A percentile compares a stretch with the other conserved stretches of the same genome.
These are phyloP conservation scores for Chelidonichthys spinosus DNA, from an alignment of 2,797 vertebrate genomes.

Conservation along the genomic window DNA sequence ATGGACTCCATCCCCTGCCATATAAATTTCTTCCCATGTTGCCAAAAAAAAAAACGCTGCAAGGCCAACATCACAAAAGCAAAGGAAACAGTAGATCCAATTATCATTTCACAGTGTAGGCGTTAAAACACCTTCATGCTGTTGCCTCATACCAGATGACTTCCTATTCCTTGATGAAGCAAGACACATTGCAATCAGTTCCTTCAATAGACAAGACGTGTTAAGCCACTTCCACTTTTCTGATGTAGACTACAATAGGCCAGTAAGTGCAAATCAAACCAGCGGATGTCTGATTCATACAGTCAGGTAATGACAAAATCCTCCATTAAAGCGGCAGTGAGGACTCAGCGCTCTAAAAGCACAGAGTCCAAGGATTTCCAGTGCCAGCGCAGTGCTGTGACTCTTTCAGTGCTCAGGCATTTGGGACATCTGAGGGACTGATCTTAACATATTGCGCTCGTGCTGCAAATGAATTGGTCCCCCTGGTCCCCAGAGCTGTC, in stretches of 20 bases:
- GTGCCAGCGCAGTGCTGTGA: conserved; percentile 48
- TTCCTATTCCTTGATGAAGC: conserved; percentile 25
- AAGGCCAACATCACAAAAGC: conserved; percentile 34
- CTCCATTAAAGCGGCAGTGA: conserved; percentile 4
- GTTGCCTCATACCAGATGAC: conserved; percentile 26
- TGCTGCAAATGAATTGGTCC: conserved; percentile 81
- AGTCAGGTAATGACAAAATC: conserved; percentile 57
- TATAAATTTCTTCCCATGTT: conserved; percentile 43
- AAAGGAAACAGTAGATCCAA: conserved; percentile 56
- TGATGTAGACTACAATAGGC: no score
- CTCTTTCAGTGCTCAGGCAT: conserved; percentile 63
- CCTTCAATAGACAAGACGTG: conserved; percentile 22
- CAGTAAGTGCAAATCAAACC: conserved; percentile 39
- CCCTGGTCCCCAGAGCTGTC: conserved; percentile 76
- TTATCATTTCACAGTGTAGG: conserved; percentile 47
- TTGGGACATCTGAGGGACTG: conserved; percentile 78
- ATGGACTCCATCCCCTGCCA: conserved; percentile 33
- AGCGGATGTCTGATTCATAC: conserved; percentile 32
- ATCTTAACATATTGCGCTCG: conserved; percentile 74
- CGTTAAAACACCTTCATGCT: conserved; percentile 10
- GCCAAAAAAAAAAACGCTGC: conserved; percentile 17
- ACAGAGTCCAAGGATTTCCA: conserved; percentile 61
- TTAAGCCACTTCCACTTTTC: conserved; percentile 14
- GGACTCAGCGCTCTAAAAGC: conserved; percentile 20
- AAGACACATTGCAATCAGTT: conserved; percentile 8